Conservation (phyloP, 2,888 invertebrate genomes). For the Melangyna quadrimaculata region DNA sequence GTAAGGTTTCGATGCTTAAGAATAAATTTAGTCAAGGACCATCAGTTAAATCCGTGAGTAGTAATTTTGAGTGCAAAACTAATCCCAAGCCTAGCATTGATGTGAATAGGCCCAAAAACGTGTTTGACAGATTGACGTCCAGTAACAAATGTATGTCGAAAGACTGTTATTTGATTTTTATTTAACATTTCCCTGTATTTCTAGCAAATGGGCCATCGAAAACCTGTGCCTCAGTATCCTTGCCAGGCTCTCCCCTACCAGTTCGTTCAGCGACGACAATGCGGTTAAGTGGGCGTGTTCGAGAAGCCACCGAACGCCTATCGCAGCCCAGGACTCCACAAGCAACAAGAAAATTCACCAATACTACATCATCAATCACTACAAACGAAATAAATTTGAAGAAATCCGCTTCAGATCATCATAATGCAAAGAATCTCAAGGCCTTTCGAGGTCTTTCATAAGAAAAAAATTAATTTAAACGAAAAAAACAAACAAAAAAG, state of each 20-base stretch:
- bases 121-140: slow-evolving; percentile 75
- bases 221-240: slow-evolving; percentile 76
- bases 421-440: slow-evolving; percentile 65
- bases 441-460: slow-evolving; percentile 65
- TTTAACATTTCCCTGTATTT: neutral
- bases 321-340: slow-evolving; percentile 77
- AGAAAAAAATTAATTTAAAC: slow-evolving; percentile 1
- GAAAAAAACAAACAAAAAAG: neutral
- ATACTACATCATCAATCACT: slow-evolving; percentile 38
- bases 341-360: slow-evolving; percentile 61
- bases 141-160: slow-evolving; percentile 74
- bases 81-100: slow-evolving; percentile 72
- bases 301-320: slow-evolving; percentile 81
- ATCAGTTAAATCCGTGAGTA: slow-evolving; percentile 57
- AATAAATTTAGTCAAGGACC: slow-evolving; percentile 76
- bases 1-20: slow-evolving; percentile 80
- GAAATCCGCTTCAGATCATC: slow-evolving; percentile 60
- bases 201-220: slow-evolving; percentile 73
- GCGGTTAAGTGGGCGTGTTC: slow-evolving; percentile 81
- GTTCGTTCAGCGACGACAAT: slow-evolving; percentile 76
- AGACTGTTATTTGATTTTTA: neutral
- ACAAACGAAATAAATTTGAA: slow-evolving; percentile 59
- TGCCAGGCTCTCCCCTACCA: slow-evolving; percentile 79
- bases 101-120: slow-evolving; percentile 73
- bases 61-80: slow-evolving; percentile 62